phyloP scores from a whole-genome alignment of 2,888 invertebrate genomes.

The Corythucha ciliata region DNA sequence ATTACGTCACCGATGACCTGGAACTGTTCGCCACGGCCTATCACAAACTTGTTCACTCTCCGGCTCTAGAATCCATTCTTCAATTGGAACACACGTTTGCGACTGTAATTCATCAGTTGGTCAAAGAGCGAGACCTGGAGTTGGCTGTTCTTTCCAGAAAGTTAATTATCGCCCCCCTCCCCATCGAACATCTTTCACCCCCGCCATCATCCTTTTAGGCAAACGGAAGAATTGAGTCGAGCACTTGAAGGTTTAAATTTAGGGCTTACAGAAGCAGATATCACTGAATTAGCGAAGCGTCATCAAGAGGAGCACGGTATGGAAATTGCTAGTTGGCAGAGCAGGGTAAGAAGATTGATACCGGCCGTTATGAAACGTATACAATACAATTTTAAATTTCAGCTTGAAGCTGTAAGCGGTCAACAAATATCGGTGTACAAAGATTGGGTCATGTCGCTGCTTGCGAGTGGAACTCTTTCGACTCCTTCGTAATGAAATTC shows the following conservation, averaged over 20 bases:
- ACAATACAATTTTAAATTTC: too few relatives aligned
- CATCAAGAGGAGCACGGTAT: conserved; percentile 77
- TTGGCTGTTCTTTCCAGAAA: conserved; percentile 58
- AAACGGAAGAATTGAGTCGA: conserved; percentile 80
- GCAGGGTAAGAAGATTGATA: conserved; percentile 23
- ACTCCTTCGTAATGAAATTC: conserved; percentile 31
- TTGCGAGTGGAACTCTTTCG: conserved; percentile 47
- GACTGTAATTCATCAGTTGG: conserved; percentile 62
- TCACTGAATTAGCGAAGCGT: conserved; percentile 69
- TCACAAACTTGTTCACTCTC: conserved; percentile 71
- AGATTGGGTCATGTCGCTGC: conserved; percentile 76
- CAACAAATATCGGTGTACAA: conserved; percentile 79
- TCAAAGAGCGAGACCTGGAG: conserved; percentile 62
- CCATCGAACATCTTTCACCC: too few relatives aligned
- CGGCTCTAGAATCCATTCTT: conserved; percentile 76
- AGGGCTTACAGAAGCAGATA: conserved; percentile 69
- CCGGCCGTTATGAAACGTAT: background rate
- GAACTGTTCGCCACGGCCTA: conserved; percentile 79
- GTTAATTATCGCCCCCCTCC: too few relatives aligned
- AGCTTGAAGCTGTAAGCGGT: conserved; percentile 72
- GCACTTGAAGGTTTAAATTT: conserved; percentile 70
- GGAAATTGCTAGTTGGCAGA: conserved; percentile 52
- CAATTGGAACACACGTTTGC: conserved; percentile 83
- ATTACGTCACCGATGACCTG: too few relatives aligned
- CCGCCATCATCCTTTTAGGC: conserved; percentile 53